Percentiles rank a stretch among this genome's conserved stretches.
These are phyloP conservation scores for Toxostoma redivivum DNA, from an alignment of 2,113 vertebrate species.

Conservation along the genomic window DNA sequence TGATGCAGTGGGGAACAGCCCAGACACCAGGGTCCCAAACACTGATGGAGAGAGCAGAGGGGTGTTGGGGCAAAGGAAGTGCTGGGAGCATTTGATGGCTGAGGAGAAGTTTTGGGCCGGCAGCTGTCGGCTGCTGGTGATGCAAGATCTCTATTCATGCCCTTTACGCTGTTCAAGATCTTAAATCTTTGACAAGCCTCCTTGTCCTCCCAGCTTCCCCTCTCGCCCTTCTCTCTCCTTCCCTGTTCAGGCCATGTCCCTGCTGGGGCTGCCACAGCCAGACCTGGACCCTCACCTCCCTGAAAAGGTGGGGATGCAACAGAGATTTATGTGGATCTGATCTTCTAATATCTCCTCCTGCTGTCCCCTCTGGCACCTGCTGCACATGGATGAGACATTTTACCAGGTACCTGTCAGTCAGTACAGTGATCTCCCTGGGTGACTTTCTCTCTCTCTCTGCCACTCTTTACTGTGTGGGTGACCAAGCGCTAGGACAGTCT, in stretches of 20 bases:
- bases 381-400: background rate
- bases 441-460: background rate
- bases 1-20: background rate
- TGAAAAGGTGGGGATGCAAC: background rate
- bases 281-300: background rate
- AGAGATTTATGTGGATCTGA: background rate
- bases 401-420: background rate
- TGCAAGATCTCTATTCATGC: background rate
- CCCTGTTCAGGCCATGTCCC: background rate
- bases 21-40: background rate
- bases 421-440: background rate
- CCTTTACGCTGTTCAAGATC: background rate
- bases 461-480: background rate
- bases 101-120: background rate
- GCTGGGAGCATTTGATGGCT: background rate
- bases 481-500: background rate
- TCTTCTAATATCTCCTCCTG: background rate
- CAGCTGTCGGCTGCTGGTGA: background rate
- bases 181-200: background rate
- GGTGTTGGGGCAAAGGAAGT: background rate
- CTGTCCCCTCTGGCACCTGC: background rate
- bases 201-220: background rate
- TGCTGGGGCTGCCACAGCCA: background rate
- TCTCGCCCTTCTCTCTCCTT: background rate
- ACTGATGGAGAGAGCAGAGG: background rate